Conservation (phyloP, 1,140 invertebrate genomes). For the Drosophila nebulosa region DNA sequence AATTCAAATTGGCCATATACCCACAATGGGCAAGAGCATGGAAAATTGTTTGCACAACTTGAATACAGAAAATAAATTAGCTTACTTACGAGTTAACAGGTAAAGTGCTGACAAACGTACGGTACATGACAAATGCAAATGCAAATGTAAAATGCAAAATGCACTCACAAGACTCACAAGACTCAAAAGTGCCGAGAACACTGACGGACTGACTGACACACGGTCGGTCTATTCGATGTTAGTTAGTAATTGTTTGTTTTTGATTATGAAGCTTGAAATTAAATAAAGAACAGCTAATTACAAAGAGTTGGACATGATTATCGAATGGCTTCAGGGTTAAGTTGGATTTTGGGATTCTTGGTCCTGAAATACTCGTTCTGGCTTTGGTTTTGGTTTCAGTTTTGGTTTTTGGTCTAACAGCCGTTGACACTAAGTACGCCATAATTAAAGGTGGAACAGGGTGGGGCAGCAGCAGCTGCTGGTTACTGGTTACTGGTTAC, state of each 20-base stretch:
- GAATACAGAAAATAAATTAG: constrained; percentile 50
- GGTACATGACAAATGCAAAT: constrained; percentile 22
- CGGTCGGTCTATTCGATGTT: neutral
- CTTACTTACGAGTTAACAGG: constrained; percentile 30
- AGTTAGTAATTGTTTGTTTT: constrained; percentile 9
- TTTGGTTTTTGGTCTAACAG: constrained; percentile 49
- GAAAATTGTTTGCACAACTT: constrained; percentile 59
- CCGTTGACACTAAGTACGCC: constrained; percentile 65
- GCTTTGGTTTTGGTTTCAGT: constrained; percentile 8
- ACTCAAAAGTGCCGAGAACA: neutral
- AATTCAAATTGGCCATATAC: neutral
- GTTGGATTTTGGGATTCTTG: neutral
- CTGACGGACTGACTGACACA: neutral
- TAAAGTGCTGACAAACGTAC: constrained; percentile 7
- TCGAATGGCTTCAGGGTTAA: neutral
- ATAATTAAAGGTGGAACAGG: constrained; percentile 57
- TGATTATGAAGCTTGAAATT: constrained; percentile 49
- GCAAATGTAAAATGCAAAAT: constrained; percentile 40
- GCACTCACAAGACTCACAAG: neutral
- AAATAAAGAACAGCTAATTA: constrained; percentile 72
- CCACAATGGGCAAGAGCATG: constrained; percentile 28
- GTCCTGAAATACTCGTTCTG: neutral
- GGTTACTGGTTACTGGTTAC: constrained; percentile 32
- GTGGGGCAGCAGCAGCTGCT: constrained; percentile 2
- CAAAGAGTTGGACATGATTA: constrained; percentile 34